Conservation (phyloP, 2,797 vertebrate genomes). For the Pempheris klunzingeri region DNA sequence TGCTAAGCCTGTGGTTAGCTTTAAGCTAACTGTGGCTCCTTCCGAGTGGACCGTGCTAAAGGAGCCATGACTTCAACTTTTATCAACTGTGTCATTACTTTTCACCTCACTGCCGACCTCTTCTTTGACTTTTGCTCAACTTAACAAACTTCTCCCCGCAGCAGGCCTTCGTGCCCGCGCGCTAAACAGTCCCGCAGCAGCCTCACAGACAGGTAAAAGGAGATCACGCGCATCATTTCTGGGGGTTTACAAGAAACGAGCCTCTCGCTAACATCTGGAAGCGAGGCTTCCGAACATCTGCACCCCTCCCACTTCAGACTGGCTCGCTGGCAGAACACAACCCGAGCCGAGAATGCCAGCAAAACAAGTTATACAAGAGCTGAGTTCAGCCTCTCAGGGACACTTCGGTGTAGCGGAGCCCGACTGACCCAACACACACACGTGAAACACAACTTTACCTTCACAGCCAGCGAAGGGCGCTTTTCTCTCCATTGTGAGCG, state of each 20-base stretch:
- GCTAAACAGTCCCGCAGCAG: neutral
- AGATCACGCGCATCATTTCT: slow-evolving; percentile 33
- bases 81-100: neutral
- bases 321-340: slow-evolving; percentile 81
- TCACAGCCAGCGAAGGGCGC: slow-evolving; percentile 71
- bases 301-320: slow-evolving; percentile 85
- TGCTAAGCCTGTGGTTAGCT: slow-evolving; percentile 2
- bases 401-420: neutral
- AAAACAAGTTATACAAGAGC: slow-evolving; percentile 87
- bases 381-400: slow-evolving; percentile 59
- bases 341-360: slow-evolving; percentile 76
- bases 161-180: neutral
- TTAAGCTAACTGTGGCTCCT: neutral
- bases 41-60: neutral
- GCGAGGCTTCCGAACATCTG: slow-evolving; percentile 79
- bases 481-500: slow-evolving; percentile 81
- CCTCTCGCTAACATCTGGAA: slow-evolving; percentile 85
- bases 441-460: slow-evolving; percentile 79
- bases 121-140: neutral
- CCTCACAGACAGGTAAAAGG: slow-evolving; percentile 19
- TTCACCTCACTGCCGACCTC: neutral
- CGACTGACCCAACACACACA: too few species aligned
- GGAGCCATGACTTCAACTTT: neutral
- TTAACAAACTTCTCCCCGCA: fast-evolving
- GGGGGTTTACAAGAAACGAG: slow-evolving; percentile 56